A percentile compares a stretch with the other conserved stretches of the same genome.
phyloP scores from a whole-genome alignment of 1,140 invertebrate genomes.

The Oryzaephilus surinamensis region DNA sequence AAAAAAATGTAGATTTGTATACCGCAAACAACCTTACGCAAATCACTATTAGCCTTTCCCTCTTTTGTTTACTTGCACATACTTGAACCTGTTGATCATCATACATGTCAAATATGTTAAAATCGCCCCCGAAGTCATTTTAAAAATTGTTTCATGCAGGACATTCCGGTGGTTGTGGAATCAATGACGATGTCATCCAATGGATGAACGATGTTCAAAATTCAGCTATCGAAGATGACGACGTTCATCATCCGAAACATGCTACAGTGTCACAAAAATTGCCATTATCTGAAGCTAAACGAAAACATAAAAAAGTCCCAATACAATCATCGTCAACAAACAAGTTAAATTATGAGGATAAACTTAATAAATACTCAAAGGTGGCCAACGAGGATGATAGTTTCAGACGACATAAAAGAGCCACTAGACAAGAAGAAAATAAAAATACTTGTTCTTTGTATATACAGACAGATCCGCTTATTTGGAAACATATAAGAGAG shows the following conservation, averaged over 20 bases:
- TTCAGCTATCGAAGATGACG: constrained; percentile 62
- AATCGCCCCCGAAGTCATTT: background rate
- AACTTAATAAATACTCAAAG: constrained; percentile 51
- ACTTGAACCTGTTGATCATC: too few relatives aligned
- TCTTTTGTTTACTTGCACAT: too few relatives aligned
- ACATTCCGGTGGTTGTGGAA: constrained; percentile 74
- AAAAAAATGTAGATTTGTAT: too few relatives aligned
- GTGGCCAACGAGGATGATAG: constrained; percentile 50
- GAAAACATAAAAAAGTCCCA: constrained; percentile 24
- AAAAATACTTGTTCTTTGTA: constrained; percentile 87
- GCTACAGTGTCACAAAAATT: constrained; percentile 18
- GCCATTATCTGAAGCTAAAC: constrained; percentile 38
- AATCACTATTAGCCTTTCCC: too few relatives aligned
- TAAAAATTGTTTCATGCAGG: constrained; percentile 26
- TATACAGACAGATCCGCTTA: constrained; percentile 94
- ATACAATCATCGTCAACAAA: constrained; percentile 8
- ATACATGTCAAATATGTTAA: too few relatives aligned
- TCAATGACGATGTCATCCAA: constrained; percentile 71
- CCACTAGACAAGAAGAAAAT: constrained; percentile 46
- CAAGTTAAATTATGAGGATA: constrained; percentile 26
- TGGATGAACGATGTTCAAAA: constrained; percentile 92
- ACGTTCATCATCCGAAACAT: constrained; percentile 23
- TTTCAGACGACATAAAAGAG: constrained; percentile 30
- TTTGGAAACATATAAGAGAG: constrained; percentile 84
- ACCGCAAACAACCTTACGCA: too few relatives aligned